A percentile compares a stretch with the other conserved stretches of the same genome.
Conservation (phyloP, 2,888 invertebrate genomes). For the Tridacna crocea region DNA sequence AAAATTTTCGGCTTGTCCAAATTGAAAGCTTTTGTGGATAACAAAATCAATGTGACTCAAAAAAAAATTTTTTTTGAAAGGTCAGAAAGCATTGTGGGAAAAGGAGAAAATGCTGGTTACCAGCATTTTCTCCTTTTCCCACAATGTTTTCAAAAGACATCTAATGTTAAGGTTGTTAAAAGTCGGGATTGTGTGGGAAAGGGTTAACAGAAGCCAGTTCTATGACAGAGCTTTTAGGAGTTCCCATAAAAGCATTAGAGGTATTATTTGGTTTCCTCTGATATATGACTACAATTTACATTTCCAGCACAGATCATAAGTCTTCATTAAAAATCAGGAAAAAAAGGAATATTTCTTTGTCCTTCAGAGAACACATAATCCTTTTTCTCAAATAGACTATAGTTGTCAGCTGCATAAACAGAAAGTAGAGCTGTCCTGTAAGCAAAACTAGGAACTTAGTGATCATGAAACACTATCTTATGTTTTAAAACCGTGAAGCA, state of each 20-base stretch:
- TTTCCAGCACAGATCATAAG: constrained; percentile 5
- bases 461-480: no score
- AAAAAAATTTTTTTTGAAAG: not conserved
- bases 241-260: constrained; percentile 22
- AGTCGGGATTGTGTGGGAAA: not conserved
- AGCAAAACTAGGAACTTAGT: no score
- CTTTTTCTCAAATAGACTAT: not conserved
- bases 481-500: no score
- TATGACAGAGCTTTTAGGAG: constrained; percentile 10
- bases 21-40: not conserved
- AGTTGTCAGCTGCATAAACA: no score
- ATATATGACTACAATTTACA: constrained; percentile 24
- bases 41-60: not conserved
- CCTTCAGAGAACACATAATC: not conserved
- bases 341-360: not conserved
- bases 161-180: not conserved
- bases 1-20: not conserved
- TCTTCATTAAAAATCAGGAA: constrained; percentile 14
- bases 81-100: not conserved
- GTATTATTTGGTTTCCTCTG: constrained; percentile 26
- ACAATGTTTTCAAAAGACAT: not conserved
- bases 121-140: constrained; percentile 1
- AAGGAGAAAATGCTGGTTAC: not conserved
- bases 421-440: no score
- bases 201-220: constrained; percentile 10